phyloP scores from a whole-genome alignment of 2,888 invertebrate species.

The Furcula furcula region DNA sequence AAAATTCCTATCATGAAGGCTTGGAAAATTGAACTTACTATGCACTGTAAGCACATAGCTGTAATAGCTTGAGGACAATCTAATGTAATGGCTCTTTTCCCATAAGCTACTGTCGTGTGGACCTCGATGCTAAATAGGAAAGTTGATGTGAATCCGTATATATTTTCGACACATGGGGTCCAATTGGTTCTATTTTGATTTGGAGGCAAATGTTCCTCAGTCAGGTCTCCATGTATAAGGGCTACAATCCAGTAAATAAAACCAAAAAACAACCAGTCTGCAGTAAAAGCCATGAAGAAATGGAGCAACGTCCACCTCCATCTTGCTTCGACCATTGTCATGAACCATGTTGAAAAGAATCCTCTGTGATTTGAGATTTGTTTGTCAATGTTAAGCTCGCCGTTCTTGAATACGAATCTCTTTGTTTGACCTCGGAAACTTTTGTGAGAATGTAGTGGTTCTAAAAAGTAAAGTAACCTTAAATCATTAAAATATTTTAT shows the following conservation, averaged over 20 bases:
- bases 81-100: conserved; percentile 91
- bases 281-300: conserved; percentile 91
- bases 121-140: conserved; percentile 98
- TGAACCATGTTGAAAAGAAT: conserved; percentile 89
- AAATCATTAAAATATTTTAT: not conserved
- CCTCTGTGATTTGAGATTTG: conserved; percentile 80
- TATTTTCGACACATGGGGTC: conserved; percentile 93
- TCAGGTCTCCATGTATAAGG: conserved; percentile 93
- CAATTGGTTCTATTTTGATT: conserved; percentile 82
- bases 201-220: conserved; percentile 82
- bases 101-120: conserved; percentile 96
- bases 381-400: conserved; percentile 93
- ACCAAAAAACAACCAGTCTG: conserved; percentile 95
- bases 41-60: conserved; percentile 97
- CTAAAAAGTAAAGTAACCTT: conserved; percentile 25
- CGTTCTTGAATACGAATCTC: conserved; percentile 91
- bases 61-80: conserved; percentile 97
- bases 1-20: conserved; percentile 92
- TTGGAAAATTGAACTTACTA: conserved; percentile 94
- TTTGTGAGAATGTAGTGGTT: conserved; percentile 26
- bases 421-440: conserved; percentile 16
- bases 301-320: conserved; percentile 96
- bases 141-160: conserved; percentile 94
- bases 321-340: conserved; percentile 90
- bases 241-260: conserved; percentile 95